Percentiles rank a stretch among this genome's conserved stretches.
Conservation (phyloP, 1,140 invertebrate species). For the Ephestia elutella region DNA sequence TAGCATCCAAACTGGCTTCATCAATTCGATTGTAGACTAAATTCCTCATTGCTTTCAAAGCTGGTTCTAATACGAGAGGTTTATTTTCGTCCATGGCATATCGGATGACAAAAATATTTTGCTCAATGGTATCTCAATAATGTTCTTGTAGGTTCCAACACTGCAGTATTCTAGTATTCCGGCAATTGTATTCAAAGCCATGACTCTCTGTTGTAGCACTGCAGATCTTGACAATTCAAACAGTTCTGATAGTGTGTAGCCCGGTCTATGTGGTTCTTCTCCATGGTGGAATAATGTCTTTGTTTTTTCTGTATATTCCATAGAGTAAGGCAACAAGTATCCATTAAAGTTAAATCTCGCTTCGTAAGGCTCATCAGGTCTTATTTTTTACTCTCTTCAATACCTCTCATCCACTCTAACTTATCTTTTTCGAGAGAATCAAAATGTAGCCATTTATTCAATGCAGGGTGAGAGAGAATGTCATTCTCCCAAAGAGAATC, state of each 20-base stretch:
- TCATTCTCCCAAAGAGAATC: slow-evolving; percentile 73
- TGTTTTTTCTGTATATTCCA: slow-evolving; percentile 76
- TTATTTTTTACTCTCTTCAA: slow-evolving; percentile 70
- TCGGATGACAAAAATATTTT: slow-evolving; percentile 87
- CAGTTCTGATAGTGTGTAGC: slow-evolving; percentile 91
- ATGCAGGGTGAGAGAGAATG: slow-evolving; percentile 76
- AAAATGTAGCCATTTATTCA: slow-evolving; percentile 88
- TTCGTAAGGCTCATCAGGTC: slow-evolving; percentile 78
- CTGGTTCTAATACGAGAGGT: slow-evolving; percentile 80
- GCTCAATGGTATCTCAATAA: slow-evolving; percentile 78
- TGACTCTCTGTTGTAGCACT: slow-evolving; percentile 84
- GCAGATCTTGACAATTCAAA: slow-evolving; percentile 82
- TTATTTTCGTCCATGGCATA: slow-evolving; percentile 90
- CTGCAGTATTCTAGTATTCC: slow-evolving; percentile 85
- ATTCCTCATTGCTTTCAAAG: slow-evolving; percentile 82
- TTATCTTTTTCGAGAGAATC: slow-evolving; percentile 87
- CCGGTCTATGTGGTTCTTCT: slow-evolving; percentile 90
- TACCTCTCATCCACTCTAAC: slow-evolving; percentile 87
- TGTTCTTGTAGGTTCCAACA: slow-evolving; percentile 81
- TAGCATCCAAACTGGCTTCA: slow-evolving; percentile 82
- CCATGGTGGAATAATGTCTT: slow-evolving; percentile 91
- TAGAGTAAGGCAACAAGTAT: slow-evolving; percentile 79
- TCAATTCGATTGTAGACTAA: slow-evolving; percentile 85
- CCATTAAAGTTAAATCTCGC: slow-evolving; percentile 83
- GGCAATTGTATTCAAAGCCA: slow-evolving; percentile 85